A percentile compares a stretch with the other conserved stretches of the same genome.
Conservation (phyloP, 2,113 vertebrate species). For the Recurvirostra avosetta region DNA sequence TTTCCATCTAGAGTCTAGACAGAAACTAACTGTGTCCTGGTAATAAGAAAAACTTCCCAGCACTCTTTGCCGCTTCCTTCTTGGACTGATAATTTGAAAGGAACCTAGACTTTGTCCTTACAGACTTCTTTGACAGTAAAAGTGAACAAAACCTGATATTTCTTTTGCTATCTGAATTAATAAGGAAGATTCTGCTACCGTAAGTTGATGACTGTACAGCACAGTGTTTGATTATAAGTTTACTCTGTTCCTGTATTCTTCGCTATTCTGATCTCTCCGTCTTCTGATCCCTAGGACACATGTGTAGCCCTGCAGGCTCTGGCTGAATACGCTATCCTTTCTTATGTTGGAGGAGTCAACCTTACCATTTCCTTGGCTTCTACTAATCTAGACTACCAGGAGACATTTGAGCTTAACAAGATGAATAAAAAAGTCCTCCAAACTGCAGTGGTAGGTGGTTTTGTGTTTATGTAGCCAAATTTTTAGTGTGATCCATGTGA, state of each 20-base stretch:
- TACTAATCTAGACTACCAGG: slow-evolving; percentile 93
- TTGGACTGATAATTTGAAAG: not conserved
- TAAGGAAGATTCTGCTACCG: not conserved
- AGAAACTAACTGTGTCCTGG: not conserved
- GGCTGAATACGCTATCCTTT: slow-evolving; percentile 92
- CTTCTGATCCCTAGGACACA: slow-evolving; percentile 79
- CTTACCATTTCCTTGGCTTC: slow-evolving; percentile 93
- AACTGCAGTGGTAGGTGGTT: slow-evolving; percentile 79
- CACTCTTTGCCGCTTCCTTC: not conserved
- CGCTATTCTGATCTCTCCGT: not conserved
- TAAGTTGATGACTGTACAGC: not conserved
- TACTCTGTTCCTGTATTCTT: not conserved
- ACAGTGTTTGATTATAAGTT: not conserved
- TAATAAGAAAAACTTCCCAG: not conserved
- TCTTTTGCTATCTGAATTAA: not conserved
- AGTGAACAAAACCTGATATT: not conserved
- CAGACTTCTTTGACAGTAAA: not conserved
- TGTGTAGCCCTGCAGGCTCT: slow-evolving; percentile 92
- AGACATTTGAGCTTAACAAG: slow-evolving; percentile 88
- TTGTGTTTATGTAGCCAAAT: not conserved
- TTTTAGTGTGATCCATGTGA: fast-evolving
- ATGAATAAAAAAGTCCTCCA: slow-evolving; percentile 90
- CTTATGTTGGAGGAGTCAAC: slow-evolving; percentile 88
- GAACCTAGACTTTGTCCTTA: not conserved
- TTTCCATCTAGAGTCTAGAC: not conserved